These are phyloP conservation scores for Acrocephalus kingi DNA, from an alignment of 2,113 vertebrate species.

Conservation along the genomic window DNA sequence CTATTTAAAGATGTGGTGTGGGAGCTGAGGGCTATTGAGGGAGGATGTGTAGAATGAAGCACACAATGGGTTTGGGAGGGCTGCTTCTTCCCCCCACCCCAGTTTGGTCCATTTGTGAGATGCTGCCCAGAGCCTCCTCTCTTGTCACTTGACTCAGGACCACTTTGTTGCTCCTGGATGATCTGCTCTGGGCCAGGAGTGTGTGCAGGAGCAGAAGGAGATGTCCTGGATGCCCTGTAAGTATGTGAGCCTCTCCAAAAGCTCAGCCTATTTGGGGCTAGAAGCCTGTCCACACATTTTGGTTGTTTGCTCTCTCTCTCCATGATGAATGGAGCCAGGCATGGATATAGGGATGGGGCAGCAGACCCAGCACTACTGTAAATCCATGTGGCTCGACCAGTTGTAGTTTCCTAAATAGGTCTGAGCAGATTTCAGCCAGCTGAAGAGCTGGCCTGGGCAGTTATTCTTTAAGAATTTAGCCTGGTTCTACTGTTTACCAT, in stretches of 20 bases:
- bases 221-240: neutral
- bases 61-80: neutral
- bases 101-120: neutral
- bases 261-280: neutral
- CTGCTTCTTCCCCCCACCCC: accelerated
- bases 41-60: neutral
- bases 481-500: neutral
- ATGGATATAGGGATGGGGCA: neutral
- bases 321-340: neutral
- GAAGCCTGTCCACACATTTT: neutral
- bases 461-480: neutral
- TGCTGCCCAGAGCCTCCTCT: neutral
- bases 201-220: neutral
- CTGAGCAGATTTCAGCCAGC: neutral
- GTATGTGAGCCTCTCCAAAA: neutral
- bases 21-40: neutral
- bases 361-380: neutral
- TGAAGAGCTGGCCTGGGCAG: neutral
- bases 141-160: neutral
- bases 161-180: neutral
- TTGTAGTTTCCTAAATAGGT: neutral
- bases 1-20: neutral
- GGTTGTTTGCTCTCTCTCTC: neutral
- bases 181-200: neutral
- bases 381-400: accelerated